Evolutionary conservation across 2,113 vertebrate species (phyloP), one percentile per base, ranked within the genome.

Genomic region (Muscicapa adusta): DNA sequence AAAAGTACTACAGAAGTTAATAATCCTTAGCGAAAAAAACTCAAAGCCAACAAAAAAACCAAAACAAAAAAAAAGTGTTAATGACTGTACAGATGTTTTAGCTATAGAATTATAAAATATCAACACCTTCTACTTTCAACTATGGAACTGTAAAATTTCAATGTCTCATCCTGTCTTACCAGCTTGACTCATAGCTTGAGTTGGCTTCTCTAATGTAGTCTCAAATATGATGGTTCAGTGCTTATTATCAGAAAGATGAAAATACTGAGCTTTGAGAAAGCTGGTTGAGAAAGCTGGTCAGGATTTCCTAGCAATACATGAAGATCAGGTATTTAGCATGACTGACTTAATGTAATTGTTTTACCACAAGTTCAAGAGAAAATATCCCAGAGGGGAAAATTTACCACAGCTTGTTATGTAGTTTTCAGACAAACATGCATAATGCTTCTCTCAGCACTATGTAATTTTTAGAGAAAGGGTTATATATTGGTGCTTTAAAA

Each of bases 371-470:
- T 79, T 43, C 53, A 68, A 61, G 28, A 51, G 31, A 58, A 84
- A 38, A 47, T 60, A 23, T 1, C 33, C 66, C 13, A 54, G 66
- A 85, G 43, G 10, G 36, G 14, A 18, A 53, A 42, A 80, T 34
- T 28, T 29, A 17, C 10, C 18, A 7, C 18, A 53, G 12, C 24
- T 62, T 57, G 5, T 75, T 42, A 28, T 31, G 15, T 50, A 31
- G 31, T 45, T 81, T 89, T 78, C 34, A 62, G 53, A 45, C 51
- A 87, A 70, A 51, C 3, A 5, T 38, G 4, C 5, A 1, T 33
- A 45, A 47, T 60, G 14, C 11, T 6, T 78, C 63, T 50, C 19
- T 67, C 29, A 33, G 6, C 0, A 0, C 34, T 23, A 8, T 8
- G 57, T 72, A 50, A n/a, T 63, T 57, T 88, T 87, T 68, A 67